phyloP scores from a whole-genome alignment of 1,140 invertebrate genomes.

The Bathynomus jamesi region DNA sequence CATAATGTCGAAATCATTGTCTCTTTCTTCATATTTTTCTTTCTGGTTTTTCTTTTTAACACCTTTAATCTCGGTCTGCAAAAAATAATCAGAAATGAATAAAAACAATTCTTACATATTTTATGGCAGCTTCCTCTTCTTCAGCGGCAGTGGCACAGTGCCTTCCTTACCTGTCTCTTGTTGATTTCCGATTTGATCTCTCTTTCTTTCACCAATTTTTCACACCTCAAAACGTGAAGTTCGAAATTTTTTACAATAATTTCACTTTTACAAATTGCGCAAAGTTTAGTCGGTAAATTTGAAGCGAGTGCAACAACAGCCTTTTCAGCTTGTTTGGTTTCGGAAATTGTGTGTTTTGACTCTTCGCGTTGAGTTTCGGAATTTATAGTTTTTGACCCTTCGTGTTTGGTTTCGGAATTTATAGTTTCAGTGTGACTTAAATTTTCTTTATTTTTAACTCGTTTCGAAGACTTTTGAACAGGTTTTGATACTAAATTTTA shows the following conservation, averaged over 20 bases:
- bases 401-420: too few species aligned
- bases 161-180: slow-evolving; percentile 23
- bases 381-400: too few species aligned
- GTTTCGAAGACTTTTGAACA: too few species aligned
- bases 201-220: slow-evolving; percentile 14
- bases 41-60: background rate
- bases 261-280: slow-evolving; percentile 37
- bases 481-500: too few species aligned
- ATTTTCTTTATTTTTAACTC: too few species aligned
- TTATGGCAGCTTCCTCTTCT: background rate
- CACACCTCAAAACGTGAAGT: slow-evolving; percentile 39
- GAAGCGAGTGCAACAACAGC: background rate
- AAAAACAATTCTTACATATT: background rate
- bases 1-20: slow-evolving; percentile 51
- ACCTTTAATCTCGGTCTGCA: background rate
- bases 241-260: slow-evolving; percentile 36
- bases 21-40: background rate
- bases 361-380: too few species aligned
- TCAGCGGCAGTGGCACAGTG: background rate
- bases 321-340: background rate
- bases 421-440: too few species aligned
- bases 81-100: background rate
- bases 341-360: too few species aligned
- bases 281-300: slow-evolving; percentile 10
- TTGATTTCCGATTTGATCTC: background rate